phyloP scores from a whole-genome alignment of 2,797 vertebrate species.

The Syndactyla subalaris region DNA sequence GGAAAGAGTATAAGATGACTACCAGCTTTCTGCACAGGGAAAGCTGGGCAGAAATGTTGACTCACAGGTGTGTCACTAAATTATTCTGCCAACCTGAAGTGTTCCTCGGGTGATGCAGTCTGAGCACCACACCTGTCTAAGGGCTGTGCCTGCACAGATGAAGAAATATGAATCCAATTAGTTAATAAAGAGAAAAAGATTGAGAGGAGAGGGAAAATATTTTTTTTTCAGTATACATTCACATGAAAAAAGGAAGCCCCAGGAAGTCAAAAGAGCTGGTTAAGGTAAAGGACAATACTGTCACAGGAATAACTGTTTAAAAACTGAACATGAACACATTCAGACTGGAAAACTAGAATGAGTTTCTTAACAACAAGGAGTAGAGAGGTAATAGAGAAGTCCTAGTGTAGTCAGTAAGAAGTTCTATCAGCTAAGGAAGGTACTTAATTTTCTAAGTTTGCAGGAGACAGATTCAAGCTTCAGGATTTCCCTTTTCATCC shows the following conservation, averaged over 20 bases:
- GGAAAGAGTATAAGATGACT: constrained; percentile 20
- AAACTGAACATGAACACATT: background rate
- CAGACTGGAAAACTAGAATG: background rate
- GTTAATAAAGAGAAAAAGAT: constrained; percentile 24
- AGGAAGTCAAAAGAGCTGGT: background rate
- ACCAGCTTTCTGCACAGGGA: background rate
- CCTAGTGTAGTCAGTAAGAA: background rate
- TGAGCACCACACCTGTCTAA: constrained; percentile 65
- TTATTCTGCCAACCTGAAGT: constrained; percentile 45
- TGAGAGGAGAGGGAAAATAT: background rate
- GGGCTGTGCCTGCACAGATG: constrained; percentile 12
- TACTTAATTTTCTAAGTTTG: background rate
- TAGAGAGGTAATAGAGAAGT: background rate
- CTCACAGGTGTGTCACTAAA: constrained; percentile 60
- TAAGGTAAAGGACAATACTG: background rate
- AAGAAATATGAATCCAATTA: constrained; percentile 41
- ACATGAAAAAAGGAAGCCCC: background rate
- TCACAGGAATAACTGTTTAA: background rate
- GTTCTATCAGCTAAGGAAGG: background rate
- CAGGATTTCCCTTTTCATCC: background rate
- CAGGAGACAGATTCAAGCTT: background rate
- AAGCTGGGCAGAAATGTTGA: constrained; percentile 51
- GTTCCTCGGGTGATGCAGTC: constrained; percentile 43
- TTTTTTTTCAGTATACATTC: background rate
- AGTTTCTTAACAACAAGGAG: background rate